These are phyloP conservation scores for Cheirogaleus medius DNA, from an alignment of 2,113 vertebrate species.

Conservation along the genomic window DNA sequence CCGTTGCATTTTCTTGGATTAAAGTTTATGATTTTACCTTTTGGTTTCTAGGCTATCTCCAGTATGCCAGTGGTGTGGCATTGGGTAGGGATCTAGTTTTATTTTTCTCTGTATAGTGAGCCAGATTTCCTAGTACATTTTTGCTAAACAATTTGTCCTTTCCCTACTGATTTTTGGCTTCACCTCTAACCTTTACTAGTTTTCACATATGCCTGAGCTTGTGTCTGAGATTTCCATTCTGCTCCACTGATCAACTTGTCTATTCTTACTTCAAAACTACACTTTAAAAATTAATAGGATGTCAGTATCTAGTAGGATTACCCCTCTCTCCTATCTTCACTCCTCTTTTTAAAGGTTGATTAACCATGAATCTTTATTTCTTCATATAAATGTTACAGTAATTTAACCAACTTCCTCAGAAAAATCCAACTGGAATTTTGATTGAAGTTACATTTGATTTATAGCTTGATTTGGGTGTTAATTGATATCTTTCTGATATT, in stretches of 20 bases:
- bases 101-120: neutral
- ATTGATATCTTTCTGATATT: neutral
- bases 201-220: neutral
- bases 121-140: neutral
- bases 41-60: neutral
- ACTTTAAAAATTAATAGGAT: neutral
- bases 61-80: neutral
- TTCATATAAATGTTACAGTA: neutral
- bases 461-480: neutral
- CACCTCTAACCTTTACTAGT: neutral
- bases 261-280: neutral
- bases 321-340: neutral
- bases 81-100: neutral
- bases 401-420: neutral
- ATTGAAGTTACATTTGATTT: slow-evolving; percentile 17
- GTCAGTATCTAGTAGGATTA: neutral
- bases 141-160: neutral
- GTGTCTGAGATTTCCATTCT: neutral
- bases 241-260: neutral
- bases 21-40: neutral
- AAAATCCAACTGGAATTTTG: neutral
- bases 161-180: neutral
- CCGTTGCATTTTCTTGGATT: neutral
- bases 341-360: neutral
- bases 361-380: neutral